These are phyloP conservation scores for Poeciliopsis infans DNA, from an alignment of 2,797 vertebrate genomes.

Conservation along the genomic window DNA sequence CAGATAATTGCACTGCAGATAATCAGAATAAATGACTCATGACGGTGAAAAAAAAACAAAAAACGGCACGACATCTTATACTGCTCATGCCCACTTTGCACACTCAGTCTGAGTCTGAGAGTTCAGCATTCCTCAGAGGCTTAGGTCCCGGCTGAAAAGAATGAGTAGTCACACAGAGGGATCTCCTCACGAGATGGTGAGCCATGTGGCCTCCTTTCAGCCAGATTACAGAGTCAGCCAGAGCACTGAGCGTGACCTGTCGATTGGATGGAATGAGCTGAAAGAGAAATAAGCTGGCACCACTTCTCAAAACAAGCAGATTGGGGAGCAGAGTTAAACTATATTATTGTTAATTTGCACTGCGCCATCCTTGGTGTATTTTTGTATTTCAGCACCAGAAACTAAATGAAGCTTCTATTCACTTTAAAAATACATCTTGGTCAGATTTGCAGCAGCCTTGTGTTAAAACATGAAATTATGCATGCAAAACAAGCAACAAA, in stretches of 20 bases:
- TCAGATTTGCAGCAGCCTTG: not conserved
- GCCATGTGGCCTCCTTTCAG: constrained; percentile 70
- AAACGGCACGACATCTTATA: constrained; percentile 31
- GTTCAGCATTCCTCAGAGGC: constrained; percentile 76
- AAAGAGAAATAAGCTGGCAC: constrained; percentile 30
- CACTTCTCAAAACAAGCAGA: constrained; percentile 51
- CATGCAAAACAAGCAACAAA: not conserved
- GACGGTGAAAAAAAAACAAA: constrained; percentile 12
- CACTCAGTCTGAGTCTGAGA: constrained; percentile 49
- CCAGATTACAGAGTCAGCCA: constrained; percentile 64
- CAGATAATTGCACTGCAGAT: constrained; percentile 10
- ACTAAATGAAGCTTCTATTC: not conserved
- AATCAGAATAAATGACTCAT: constrained; percentile 8
- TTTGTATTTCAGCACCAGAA: not conserved
- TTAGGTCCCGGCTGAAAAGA: constrained; percentile 75
- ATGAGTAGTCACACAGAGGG: constrained; percentile 72
- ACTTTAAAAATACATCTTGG: not conserved
- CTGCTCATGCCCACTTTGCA: constrained; percentile 48
- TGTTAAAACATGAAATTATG: not conserved
- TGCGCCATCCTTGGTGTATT: not conserved
- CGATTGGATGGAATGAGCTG: constrained; percentile 24
- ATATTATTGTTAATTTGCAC: constrained; percentile 15
- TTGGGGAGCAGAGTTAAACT: constrained; percentile 17
- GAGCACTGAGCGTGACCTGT: constrained; percentile 45
- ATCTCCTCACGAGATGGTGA: constrained; percentile 73